Percentiles rank a stretch among this genome's conserved stretches.
phyloP scores from a whole-genome alignment of 2,888 invertebrate species.

The Metellina segmentata region DNA sequence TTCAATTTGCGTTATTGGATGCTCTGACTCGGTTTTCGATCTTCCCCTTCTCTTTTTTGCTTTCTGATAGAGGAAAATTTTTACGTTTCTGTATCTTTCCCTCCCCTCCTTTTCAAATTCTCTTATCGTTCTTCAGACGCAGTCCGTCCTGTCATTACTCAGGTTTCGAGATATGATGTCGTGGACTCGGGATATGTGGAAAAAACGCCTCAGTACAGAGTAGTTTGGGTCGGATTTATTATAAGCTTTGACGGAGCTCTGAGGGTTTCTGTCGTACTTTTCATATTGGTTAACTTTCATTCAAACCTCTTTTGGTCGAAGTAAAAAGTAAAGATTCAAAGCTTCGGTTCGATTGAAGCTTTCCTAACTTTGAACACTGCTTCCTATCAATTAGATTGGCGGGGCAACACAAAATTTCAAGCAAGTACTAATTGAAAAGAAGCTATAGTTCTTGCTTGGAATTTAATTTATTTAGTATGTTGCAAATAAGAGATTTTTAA shows the following conservation, averaged over 20 bases:
- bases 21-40: conserved; percentile 44
- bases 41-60: conserved; percentile 4
- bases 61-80: not conserved
- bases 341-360: too few relatives aligned
- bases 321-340: too few relatives aligned
- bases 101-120: conserved; percentile 8
- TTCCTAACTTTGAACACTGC: too few relatives aligned
- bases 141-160: conserved; percentile 18
- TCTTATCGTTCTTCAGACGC: conserved; percentile 7
- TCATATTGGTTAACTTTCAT: not conserved
- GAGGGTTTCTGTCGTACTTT: not conserved
- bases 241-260: not conserved
- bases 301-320: not conserved
- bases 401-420: too few relatives aligned
- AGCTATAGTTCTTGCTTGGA: too few relatives aligned
- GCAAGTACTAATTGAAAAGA: too few relatives aligned
- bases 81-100: conserved; percentile 2
- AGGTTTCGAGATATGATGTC: conserved; percentile 17
- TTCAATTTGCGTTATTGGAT: conserved; percentile 73
- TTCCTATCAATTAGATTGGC: too few relatives aligned
- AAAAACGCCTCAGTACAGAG: not conserved
- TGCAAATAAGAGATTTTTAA: too few relatives aligned
- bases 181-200: not conserved
- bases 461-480: too few relatives aligned
- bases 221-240: not conserved